A percentile compares a stretch with the other conserved stretches of the same genome.
These are phyloP conservation scores for Amyelois transitella DNA, from an alignment of 1,140 invertebrate genomes.

Conservation along the genomic window DNA sequence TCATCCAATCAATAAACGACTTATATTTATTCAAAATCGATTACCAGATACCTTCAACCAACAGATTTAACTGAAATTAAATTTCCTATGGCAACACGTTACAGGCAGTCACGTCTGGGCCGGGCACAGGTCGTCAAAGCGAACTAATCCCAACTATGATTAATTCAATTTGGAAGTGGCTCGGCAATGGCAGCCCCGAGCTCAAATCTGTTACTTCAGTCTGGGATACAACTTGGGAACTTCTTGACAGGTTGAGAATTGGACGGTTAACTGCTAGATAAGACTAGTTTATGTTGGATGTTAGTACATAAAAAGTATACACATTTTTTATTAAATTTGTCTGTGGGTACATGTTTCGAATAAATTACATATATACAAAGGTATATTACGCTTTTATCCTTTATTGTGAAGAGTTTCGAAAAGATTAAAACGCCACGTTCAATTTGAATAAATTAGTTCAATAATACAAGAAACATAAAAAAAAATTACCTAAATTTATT, in stretches of 20 bases:
- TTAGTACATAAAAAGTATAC: no score
- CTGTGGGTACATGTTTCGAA: neutral
- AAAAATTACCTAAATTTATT: no score
- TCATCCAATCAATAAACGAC: neutral
- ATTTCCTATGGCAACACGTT: conserved; percentile 27
- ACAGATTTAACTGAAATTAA: conserved; percentile 15
- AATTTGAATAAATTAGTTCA: no score
- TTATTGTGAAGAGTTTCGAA: no score
- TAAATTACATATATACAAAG: no score
- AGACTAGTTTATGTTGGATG: no score
- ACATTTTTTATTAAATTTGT: no score
- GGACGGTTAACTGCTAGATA: conserved; percentile 12
- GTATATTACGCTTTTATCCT: no score
- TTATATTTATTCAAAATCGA: neutral
- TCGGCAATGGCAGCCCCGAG: conserved; percentile 38
- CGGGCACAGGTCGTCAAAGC: conserved; percentile 52
- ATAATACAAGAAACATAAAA: no score
- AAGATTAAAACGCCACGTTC: no score
- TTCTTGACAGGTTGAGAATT: conserved; percentile 43
- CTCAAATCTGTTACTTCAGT: conserved; percentile 58
- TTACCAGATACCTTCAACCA: conserved; percentile 6
- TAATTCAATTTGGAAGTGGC: conserved; percentile 67
- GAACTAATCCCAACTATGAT: conserved; percentile 71
- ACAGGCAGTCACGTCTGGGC: conserved; percentile 44
- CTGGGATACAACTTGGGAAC: conserved; percentile 28